Percentiles rank a stretch among this genome's conserved stretches.
Conservation (phyloP, 2,888 invertebrate species). For the Cataglyphis altisquamis region DNA sequence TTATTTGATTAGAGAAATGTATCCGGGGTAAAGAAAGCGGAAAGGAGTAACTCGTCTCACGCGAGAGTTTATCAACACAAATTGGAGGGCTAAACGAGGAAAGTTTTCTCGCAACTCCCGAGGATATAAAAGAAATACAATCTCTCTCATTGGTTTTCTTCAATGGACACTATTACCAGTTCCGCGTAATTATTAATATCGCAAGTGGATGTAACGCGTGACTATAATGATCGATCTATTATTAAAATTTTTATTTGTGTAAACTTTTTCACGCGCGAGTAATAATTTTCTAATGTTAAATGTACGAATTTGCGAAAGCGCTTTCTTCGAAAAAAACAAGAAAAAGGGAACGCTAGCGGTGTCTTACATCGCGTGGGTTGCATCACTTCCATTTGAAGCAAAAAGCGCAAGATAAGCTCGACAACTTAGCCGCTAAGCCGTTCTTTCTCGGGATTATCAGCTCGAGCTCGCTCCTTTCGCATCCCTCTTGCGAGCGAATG, state of each 20-base stretch:
- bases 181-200: conserved; percentile 49
- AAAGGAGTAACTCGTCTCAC: conserved; percentile 66
- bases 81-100: conserved; percentile 71
- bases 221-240: conserved; percentile 23
- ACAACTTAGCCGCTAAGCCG: conserved; percentile 76
- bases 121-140: conserved; percentile 48
- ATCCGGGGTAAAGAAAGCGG: conserved; percentile 49
- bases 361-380: conserved; percentile 53
- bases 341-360: conserved; percentile 2
- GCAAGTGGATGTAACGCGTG: conserved; percentile 35
- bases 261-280: conserved; percentile 3
- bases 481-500: conserved; percentile 65
- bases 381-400: conserved; percentile 58
- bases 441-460: conserved; percentile 79
- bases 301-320: neutral
- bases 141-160: conserved; percentile 34
- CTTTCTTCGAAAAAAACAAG: neutral
- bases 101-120: conserved; percentile 64
- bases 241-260: neutral
- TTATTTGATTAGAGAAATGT: conserved; percentile 71
- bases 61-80: conserved; percentile 71
- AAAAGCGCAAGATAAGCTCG: conserved; percentile 75
- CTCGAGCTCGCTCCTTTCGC: conserved; percentile 66
- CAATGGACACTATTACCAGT: conserved; percentile 4
- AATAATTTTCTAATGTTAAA: conserved; percentile 35